Evolutionary conservation across 2,113 vertebrate species (phyloP).

Genomic region (Toxostoma redivivum): DNA sequence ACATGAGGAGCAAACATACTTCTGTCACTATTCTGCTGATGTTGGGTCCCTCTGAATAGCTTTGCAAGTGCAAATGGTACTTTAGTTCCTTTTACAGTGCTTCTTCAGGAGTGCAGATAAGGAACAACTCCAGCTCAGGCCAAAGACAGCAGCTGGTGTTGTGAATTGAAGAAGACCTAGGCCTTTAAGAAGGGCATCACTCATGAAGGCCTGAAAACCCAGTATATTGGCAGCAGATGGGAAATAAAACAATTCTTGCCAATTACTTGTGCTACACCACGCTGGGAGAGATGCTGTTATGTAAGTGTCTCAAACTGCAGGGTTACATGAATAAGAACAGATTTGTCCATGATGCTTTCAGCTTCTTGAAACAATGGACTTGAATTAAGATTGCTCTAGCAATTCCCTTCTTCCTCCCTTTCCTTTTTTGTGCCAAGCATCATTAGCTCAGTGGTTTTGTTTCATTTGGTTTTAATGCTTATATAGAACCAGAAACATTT

Average conservation of each 20-base stretch:
- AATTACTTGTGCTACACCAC: background rate
- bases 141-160: background rate
- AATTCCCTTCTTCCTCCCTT: background rate
- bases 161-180: background rate
- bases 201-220: background rate
- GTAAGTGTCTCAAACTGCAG: background rate
- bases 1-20: background rate
- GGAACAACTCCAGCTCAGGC: background rate
- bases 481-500: background rate
- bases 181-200: background rate
- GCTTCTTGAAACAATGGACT: background rate
- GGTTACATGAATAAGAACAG: background rate
- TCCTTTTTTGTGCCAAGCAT: background rate
- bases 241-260: background rate
- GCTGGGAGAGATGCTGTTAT: background rate
- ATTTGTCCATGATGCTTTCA: background rate
- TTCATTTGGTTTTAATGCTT: background rate
- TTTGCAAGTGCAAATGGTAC: background rate
- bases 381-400: background rate
- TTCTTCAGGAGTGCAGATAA: background rate
- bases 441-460: background rate
- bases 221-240: background rate
- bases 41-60: background rate
- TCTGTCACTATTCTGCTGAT: background rate
- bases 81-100: background rate